Evolutionary conservation across 2,113 vertebrate genomes (phyloP).

Genomic region (Chaetura pelagica): DNA sequence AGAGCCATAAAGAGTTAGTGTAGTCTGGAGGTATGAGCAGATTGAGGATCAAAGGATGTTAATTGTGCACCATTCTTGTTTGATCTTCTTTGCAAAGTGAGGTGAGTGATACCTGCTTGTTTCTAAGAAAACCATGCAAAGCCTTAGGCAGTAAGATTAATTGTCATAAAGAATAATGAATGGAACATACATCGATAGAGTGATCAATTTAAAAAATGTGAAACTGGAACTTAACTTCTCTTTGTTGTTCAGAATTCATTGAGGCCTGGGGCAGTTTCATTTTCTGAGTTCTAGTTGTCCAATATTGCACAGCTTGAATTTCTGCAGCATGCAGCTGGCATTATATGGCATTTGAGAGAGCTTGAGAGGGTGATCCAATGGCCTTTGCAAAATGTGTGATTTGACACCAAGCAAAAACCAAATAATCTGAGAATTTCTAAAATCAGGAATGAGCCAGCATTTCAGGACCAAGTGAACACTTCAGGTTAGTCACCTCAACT

Average conservation of each 20-base stretch:
- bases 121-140: neutral
- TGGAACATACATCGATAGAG: neutral
- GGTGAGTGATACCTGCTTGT: neutral
- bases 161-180: neutral
- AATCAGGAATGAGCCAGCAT: neutral
- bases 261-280: neutral
- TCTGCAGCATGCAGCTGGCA: accelerated
- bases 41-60: neutral
- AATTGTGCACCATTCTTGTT: neutral
- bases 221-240: neutral
- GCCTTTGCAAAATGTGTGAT: neutral
- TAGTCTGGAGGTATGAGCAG: neutral
- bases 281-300: neutral
- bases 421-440: neutral
- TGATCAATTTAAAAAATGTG: neutral
- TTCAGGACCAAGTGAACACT: neutral
- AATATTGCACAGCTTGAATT: neutral
- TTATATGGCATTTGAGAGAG: neutral
- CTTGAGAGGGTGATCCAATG: neutral
- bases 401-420: neutral
- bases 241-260: neutral
- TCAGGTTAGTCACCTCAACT: neutral
- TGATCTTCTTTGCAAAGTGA: neutral
- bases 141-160: neutral
- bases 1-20: neutral